Percentiles rank a stretch among this genome's conserved stretches.
phyloP scores from a whole-genome alignment of 2,797 vertebrate species.

The Myotis daubentonii region DNA sequence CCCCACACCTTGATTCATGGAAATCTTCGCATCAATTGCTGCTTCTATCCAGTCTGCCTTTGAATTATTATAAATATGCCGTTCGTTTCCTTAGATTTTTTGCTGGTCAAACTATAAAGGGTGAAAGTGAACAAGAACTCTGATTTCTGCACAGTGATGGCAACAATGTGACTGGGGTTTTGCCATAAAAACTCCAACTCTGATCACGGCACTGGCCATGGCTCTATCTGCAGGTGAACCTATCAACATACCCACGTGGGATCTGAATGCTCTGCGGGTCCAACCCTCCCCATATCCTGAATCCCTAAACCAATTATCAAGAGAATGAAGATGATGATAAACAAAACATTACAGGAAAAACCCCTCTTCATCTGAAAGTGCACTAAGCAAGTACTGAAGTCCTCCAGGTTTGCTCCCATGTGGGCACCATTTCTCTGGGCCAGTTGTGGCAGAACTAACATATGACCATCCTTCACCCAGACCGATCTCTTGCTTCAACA shows the following conservation, averaged over 20 bases:
- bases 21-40: not conserved
- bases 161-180: not conserved
- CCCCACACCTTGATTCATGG: not conserved
- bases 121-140: not conserved
- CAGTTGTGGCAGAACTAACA: not conserved
- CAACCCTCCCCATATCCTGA: not conserved
- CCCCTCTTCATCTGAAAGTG: not conserved
- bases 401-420: not conserved
- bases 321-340: not conserved
- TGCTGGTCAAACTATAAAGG: not conserved
- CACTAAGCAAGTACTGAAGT: not conserved
- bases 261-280: not conserved
- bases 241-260: not conserved
- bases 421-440: not conserved
- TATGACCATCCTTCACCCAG: not conserved
- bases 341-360: not conserved
- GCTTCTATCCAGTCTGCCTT: not conserved
- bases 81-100: not conserved
- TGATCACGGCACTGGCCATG: not conserved
- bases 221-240: not conserved
- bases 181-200: not conserved
- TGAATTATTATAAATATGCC: slow-evolving; percentile 28
- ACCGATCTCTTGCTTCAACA: not conserved
- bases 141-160: not conserved
- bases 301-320: not conserved